These are phyloP conservation scores for Pteria penguin DNA, from an alignment of 2,888 invertebrate species.

Conservation along the genomic window DNA sequence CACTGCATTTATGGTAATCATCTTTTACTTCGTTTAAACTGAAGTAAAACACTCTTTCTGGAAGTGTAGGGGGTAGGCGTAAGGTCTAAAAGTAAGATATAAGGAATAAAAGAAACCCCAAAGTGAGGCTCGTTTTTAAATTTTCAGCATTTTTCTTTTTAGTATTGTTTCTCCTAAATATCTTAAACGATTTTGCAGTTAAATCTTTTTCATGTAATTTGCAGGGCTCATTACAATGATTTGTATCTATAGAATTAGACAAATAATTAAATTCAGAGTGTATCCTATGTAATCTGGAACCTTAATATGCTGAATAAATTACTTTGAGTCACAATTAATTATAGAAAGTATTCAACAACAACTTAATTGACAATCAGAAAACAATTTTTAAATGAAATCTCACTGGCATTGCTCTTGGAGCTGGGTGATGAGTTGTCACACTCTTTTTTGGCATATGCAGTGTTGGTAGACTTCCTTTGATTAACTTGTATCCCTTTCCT, in stretches of 20 bases:
- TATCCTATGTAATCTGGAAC: no score
- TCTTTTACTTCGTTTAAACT: neutral
- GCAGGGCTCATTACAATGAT: no score
- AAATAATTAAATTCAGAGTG: no score
- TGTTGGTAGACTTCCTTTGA: neutral
- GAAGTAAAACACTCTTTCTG: neutral
- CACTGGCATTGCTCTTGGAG: neutral
- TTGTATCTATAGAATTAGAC: no score
- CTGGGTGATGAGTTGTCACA: neutral
- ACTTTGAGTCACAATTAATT: neutral
- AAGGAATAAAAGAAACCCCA: no score
- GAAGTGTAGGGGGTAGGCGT: neutral
- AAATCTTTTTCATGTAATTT: no score
- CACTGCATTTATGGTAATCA: neutral
- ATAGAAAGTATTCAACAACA: neutral
- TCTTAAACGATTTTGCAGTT: neutral
- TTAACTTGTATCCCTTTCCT: conserved; percentile 4
- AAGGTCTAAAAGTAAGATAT: neutral
- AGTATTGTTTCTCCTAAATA: neutral
- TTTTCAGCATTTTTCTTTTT: no score
- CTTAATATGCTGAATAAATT: neutral
- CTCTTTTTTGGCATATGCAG: conserved; percentile 9
- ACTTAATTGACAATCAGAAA: neutral
- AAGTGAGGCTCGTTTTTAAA: no score
- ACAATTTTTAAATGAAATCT: neutral